Evolutionary conservation across 2,888 invertebrate genomes (phyloP).

Genomic region (Autographa pulchrina): DNA sequence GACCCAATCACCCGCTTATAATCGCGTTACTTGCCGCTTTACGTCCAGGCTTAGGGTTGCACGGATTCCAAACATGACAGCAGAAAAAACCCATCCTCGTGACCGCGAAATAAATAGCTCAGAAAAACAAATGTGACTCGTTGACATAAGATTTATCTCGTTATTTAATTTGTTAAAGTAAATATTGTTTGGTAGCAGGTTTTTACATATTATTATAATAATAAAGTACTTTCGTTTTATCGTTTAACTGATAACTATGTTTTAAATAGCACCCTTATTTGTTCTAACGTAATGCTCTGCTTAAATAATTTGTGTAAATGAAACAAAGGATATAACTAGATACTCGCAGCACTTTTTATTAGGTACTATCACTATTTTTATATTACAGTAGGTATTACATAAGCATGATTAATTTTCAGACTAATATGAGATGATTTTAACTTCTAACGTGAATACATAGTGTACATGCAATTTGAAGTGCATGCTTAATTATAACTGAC

Average conservation of each 20-base stretch:
- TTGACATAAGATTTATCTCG: not conserved
- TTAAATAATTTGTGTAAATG: not conserved
- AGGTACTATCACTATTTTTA: too few relatives aligned
- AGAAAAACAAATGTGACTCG: slow-evolving; percentile 2
- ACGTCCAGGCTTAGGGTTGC: slow-evolving; percentile 57
- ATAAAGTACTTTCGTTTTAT: not conserved
- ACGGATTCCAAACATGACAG: slow-evolving; percentile 9
- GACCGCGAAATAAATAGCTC: not conserved
- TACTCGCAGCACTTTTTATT: too few relatives aligned
- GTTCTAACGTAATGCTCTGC: not conserved
- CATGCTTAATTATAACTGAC: not conserved
- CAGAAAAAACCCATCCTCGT: not conserved
- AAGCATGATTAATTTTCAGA: not conserved
- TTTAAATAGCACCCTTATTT: not conserved
- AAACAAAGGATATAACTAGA: too few relatives aligned
- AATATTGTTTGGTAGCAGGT: not conserved
- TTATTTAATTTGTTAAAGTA: not conserved
- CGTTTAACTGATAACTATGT: too few relatives aligned
- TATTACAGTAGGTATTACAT: too few relatives aligned
- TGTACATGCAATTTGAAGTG: not conserved
- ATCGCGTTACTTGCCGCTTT: slow-evolving; percentile 71
- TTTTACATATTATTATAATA: not conserved
- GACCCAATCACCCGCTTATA: slow-evolving; percentile 74
- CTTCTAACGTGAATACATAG: not conserved
- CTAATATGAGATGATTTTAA: not conserved